Conservation (phyloP, 1,140 invertebrate genomes). For the Helicoverpa zea region DNA sequence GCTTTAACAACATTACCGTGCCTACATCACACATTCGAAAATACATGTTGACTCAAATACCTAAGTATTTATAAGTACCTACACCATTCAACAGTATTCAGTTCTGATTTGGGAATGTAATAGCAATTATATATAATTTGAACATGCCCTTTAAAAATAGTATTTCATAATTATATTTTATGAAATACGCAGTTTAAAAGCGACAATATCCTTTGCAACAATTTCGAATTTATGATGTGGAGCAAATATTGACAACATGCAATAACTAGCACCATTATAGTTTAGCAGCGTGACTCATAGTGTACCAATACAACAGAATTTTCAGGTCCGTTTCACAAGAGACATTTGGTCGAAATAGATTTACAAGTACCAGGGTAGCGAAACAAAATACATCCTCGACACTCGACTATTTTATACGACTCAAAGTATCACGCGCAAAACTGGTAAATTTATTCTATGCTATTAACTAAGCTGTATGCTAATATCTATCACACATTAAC, state of each 20-base stretch:
- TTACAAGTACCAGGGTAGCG: slow-evolving; percentile 12
- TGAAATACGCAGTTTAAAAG: slow-evolving; percentile 29
- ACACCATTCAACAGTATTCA: slow-evolving; percentile 43
- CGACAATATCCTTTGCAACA: slow-evolving; percentile 14
- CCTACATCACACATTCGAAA: slow-evolving; percentile 30
- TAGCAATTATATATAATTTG: slow-evolving; percentile 32
- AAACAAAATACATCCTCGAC: slow-evolving; percentile 28
- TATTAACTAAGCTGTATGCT: slow-evolving; percentile 42
- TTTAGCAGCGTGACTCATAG: slow-evolving; percentile 18
- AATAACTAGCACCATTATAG: slow-evolving; percentile 39
- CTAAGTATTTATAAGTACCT: slow-evolving; percentile 26
- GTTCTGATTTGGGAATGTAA: slow-evolving; percentile 69
- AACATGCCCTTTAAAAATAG: slow-evolving; percentile 20
- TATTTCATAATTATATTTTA: slow-evolving; percentile 24
- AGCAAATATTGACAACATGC: slow-evolving; percentile 32
- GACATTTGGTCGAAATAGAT: slow-evolving; percentile 24
- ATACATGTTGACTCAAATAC: slow-evolving; percentile 35
- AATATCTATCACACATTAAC: slow-evolving; percentile 42
- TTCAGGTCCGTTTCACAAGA: slow-evolving; percentile 18
- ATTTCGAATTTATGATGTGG: slow-evolving; percentile 24
- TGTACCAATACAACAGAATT: slow-evolving; percentile 36
- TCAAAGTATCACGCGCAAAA: slow-evolving; percentile 33
- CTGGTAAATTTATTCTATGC: slow-evolving; percentile 24
- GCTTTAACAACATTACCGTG: not conserved
- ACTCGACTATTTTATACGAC: slow-evolving; percentile 7